Percentiles rank a stretch among this genome's conserved stretches.
These are phyloP conservation scores for Ochropleura plecta DNA, from an alignment of 2,888 invertebrate genomes.

Conservation along the genomic window DNA sequence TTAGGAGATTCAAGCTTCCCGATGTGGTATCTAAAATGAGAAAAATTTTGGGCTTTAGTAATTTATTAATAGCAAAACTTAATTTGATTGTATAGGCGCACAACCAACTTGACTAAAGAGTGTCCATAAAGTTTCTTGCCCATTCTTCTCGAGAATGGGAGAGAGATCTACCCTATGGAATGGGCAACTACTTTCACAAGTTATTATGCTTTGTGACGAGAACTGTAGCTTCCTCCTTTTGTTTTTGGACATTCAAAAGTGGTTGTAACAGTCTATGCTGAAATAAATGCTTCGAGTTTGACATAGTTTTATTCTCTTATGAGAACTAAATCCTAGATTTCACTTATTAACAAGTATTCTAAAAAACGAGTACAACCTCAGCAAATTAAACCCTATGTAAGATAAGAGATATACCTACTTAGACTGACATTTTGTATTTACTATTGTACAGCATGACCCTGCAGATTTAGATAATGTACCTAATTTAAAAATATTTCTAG, in stretches of 20 bases:
- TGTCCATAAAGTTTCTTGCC: no score
- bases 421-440: slow-evolving; percentile 24
- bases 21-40: slow-evolving; percentile 90
- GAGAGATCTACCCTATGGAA: no score
- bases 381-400: neutral
- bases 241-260: no score
- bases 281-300: no score
- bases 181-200: no score
- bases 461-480: slow-evolving; percentile 21
- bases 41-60: slow-evolving; percentile 11
- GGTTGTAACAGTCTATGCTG: no score
- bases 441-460: slow-evolving; percentile 26
- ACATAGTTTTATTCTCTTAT: neutral
- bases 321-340: no score
- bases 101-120: no score
- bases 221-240: no score
- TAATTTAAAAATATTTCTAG: slow-evolving; percentile 8
- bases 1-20: slow-evolving; percentile 91
- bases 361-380: neutral
- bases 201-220: no score
- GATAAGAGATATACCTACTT: slow-evolving; percentile 11
- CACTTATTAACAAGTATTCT: neutral
- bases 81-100: no score
- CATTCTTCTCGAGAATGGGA: no score
- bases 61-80: neutral